Base-by-base conservation (phyloP, 2,113 vertebrate genomes). In the Gallinago paraguaiae region DNA sequence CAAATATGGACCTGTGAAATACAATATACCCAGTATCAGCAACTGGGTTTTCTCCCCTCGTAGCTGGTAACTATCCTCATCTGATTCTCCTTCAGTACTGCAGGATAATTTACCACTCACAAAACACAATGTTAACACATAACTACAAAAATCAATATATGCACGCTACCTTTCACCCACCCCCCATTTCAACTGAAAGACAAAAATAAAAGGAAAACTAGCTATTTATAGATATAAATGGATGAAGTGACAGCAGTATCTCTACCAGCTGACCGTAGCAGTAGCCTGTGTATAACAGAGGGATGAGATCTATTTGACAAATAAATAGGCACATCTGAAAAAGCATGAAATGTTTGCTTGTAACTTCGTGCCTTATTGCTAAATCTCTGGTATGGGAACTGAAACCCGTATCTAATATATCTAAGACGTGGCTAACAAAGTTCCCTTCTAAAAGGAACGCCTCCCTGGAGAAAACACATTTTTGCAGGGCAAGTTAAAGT, bases 1-100 rank as follows among this genome's bases (percentile, higher is more conserved):
- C 94, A 97, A 97, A 97, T 97, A 98, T 93, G 98, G 96, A 93
- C 51, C 84, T 91, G 85, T 94, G 65, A 87, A 93, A 95, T 65
- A 89, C n/a, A 96, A 93, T 70, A 84, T 41, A 93, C 79, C 79
- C 5, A 57, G 12, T 45, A 93, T 20, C 63, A 70, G 85, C 24
- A 61, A 61, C 56, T 31, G 76, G 63, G 57, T 39, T 82, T 79
- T 64, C 64, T 28, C 22, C 48, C 71, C 33, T 84, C 82, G 15
- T 2, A 82, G 82, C 61, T 69, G 70, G 11, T 76, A 82, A n/a
- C 45, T 60, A 51, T 56, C 78, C 76, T 82, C 81, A 56, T 72
- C 81, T 70, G 64, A 90, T 67, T 50, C 51, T 65, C 76, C 56
- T 46, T 79, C 70, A 74, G 43, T 23, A 43, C 67, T 33, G 59